Conservation (phyloP, 2,113 vertebrate genomes). For the Butorides virescens region DNA sequence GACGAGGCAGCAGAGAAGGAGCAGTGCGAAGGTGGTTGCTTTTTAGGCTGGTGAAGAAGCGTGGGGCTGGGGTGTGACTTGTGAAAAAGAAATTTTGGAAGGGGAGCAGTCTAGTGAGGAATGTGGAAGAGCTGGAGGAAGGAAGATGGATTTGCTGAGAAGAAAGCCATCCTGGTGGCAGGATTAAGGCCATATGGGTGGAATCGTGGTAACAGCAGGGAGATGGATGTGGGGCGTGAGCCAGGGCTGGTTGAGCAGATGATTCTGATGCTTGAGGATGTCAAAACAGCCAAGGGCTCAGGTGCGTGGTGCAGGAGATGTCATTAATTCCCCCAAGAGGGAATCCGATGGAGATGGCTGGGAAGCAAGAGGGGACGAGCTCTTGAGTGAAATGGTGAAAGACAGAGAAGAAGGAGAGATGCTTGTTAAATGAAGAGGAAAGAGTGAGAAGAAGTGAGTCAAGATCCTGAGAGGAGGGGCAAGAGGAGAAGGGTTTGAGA, state of each 20-base stretch:
- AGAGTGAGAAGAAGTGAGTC: not conserved
- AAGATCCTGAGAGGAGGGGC: not conserved
- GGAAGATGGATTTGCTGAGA: not conserved
- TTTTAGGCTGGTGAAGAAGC: not conserved
- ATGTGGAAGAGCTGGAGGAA: not conserved
- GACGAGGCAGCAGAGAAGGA: not conserved
- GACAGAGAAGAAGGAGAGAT: not conserved
- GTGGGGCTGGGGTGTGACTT: not conserved
- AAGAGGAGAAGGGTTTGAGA: not conserved
- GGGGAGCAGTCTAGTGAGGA: not conserved
- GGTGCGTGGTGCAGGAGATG: not conserved
- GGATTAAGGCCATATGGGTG: not conserved
- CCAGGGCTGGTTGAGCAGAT: not conserved
- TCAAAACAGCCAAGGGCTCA: not conserved
- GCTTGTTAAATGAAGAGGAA: not conserved
- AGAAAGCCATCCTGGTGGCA: not conserved
- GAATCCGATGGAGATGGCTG: not conserved
- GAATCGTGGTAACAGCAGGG: not conserved
- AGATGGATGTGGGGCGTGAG: not conserved
- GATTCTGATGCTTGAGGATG: not conserved
- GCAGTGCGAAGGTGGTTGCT: not conserved
- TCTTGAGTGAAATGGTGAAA: not conserved
- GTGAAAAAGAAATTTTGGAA: not conserved
- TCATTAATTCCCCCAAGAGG: not conserved
- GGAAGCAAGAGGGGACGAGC: not conserved